Evolutionary conservation across 35 echinoderm and acorn worm species (phyloP).

Genomic region (Amphiura filiformis): DNA sequence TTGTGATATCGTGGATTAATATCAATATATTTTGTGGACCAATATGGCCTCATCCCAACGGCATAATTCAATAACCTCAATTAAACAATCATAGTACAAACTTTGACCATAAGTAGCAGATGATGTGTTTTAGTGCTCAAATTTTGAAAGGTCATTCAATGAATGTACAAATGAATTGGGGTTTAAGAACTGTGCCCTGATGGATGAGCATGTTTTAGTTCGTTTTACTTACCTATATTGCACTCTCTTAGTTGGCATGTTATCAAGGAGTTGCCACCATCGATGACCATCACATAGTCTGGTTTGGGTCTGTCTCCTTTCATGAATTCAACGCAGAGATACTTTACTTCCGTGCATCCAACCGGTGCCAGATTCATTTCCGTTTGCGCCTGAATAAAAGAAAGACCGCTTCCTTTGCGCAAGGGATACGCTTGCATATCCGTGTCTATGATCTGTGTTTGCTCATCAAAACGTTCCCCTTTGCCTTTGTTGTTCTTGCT

Average conservation of each 20-base stretch:
- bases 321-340: constrained; percentile 75
- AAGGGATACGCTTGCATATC: constrained; percentile 41
- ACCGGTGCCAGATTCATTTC: constrained; percentile 46
- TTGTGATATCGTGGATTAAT: too few relatives aligned
- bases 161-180: too few relatives aligned
- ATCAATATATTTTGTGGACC: too few relatives aligned
- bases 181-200: too few relatives aligned
- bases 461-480: constrained; percentile 28
- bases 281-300: constrained; percentile 24
- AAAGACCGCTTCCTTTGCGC: constrained; percentile 34
- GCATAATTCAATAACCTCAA: too few relatives aligned
- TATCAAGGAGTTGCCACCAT: background rate
- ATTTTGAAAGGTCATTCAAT: too few relatives aligned
- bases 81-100: too few relatives aligned
- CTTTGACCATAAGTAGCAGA: too few relatives aligned
- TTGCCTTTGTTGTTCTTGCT: constrained; percentile 47
- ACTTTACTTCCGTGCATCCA: constrained; percentile 59
- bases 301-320: constrained; percentile 62
- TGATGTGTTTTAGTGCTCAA: too few relatives aligned
- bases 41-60: too few relatives aligned
- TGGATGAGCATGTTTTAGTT: too few relatives aligned
- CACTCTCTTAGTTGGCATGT: background rate
- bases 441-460: constrained; percentile 34
- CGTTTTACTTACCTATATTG: constrained; percentile 12
- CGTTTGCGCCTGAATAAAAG: constrained; percentile 42